These are phyloP conservation scores for Melanchra persicariae DNA, from an alignment of 2,888 invertebrate species.

Conservation along the genomic window DNA sequence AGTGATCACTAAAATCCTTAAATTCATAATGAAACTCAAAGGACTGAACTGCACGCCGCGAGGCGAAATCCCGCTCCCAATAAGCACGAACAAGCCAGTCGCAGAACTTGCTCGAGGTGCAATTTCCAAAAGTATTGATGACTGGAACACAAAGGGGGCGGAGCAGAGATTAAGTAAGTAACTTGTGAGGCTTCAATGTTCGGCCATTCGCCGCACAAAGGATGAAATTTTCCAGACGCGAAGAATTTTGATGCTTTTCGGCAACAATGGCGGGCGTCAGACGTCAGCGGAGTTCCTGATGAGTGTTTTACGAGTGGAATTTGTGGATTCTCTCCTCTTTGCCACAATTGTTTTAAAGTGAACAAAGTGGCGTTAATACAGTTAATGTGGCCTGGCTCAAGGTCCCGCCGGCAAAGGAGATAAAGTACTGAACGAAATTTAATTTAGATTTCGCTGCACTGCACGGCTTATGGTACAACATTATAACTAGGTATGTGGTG, in stretches of 20 bases:
- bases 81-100: constrained; percentile 69
- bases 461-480: constrained; percentile 26
- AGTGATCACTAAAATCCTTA: constrained; percentile 17
- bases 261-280: constrained; percentile 78
- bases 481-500: constrained; percentile 17
- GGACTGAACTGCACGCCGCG: constrained; percentile 24
- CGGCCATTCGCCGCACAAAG: constrained; percentile 79
- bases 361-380: constrained; percentile 73
- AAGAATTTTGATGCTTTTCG: constrained; percentile 82
- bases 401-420: constrained; percentile 66
- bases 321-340: constrained; percentile 73
- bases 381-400: constrained; percentile 74
- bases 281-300: constrained; percentile 76
- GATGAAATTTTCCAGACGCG: constrained; percentile 82
- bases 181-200: constrained; percentile 83
- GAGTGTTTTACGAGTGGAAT: constrained; percentile 81
- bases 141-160: constrained; percentile 81
- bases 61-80: constrained; percentile 49
- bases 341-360: constrained; percentile 78
- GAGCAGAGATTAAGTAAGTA: constrained; percentile 84
- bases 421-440: constrained; percentile 71
- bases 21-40: constrained; percentile 29
- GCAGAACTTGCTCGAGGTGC: constrained; percentile 74
- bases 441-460: constrained; percentile 65
- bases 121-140: constrained; percentile 85